Evolutionary conservation across 1,140 invertebrate genomes (phyloP), one percentile per base, ranked within the genome.

Genomic region (Euwallacea similis): DNA sequence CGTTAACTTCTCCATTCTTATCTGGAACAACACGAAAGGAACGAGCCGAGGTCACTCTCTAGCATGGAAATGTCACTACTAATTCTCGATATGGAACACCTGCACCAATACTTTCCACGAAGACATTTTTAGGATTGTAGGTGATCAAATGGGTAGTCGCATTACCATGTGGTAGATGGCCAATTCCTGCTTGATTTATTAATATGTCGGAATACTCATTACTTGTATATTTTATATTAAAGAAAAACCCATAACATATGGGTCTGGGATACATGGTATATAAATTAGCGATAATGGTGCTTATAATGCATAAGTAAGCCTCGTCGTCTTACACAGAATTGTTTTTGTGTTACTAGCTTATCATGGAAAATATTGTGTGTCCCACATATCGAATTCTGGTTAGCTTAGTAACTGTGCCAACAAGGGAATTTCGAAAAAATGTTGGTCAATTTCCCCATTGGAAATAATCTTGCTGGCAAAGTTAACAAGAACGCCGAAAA

Each of bases 1-100:
- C 69, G 69, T 71, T 71, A 71, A 71, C 69, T 66, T 71, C 69
- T 71, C 69, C 54, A 46, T 66, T 61, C 69, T 71, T 71, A 71
- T 71, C 69, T 71, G 63, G 62, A 66, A 66, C 60, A 71, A 66
- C 69, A 71, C 69, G 69, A 71, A 71, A 71, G 54, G 62, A 66
- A 65, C 63, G 54, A 54, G 50, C n/a, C 69, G 62, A 71, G 69
- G 69, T 65, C 69, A 66, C 69, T 71, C 46, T 71, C 69, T 53
- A 64, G 61, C 69, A 71, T 71, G 69, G 62, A 71, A 71, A 71
- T 71, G 69, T 71, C 69, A 71, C 13, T 66, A 15, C 8, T 66
- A 66, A 66, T 65, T 65, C 33, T 46, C 8, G 42, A 50, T 50
- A 47, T 60, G 16, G 62, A 50, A 43, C 43, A 54, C 15, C 69